These are phyloP conservation scores for Drosophila parthenogenetica DNA, from an alignment of 2,888 invertebrate genomes.

Conservation along the genomic window DNA sequence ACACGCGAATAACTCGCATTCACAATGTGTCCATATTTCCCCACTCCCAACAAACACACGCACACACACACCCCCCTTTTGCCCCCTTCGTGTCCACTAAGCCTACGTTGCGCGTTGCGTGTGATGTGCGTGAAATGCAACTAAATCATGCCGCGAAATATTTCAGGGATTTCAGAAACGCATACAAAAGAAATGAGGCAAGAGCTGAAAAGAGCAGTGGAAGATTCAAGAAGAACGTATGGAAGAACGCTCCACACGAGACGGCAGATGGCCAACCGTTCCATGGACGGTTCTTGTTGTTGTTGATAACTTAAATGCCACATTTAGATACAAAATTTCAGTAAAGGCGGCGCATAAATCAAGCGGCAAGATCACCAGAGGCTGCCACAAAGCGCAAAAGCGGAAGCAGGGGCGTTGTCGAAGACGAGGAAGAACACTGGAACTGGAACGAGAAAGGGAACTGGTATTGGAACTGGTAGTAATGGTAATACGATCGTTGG, in stretches of 20 bases:
- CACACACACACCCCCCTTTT: background rate
- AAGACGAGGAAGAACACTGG: constrained; percentile 24
- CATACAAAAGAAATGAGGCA: constrained; percentile 53
- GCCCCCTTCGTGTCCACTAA: constrained; percentile 7
- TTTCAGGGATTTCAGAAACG: constrained; percentile 74
- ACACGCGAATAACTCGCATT: constrained; percentile 63
- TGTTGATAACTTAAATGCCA: constrained; percentile 80
- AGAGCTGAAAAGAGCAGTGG: constrained; percentile 43
- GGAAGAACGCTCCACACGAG: constrained; percentile 58
- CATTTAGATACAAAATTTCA: constrained; percentile 81
- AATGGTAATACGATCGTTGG: constrained; percentile 22
- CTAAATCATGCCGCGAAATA: constrained; percentile 79
- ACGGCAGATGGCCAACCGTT: constrained; percentile 68
- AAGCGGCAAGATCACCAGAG: constrained; percentile 74
- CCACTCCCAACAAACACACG: background rate
- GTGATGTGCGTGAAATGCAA: constrained; percentile 79
- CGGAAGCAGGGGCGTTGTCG: constrained; percentile 63
- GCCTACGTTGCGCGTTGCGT: constrained; percentile 55
- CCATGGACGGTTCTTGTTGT: constrained; percentile 46
- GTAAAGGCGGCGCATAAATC: constrained; percentile 75
- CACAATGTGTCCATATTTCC: constrained; percentile 39
- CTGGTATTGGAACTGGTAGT: background rate
- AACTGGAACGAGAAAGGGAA: constrained; percentile 24
- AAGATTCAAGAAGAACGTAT: too few species aligned
- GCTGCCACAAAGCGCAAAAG: constrained; percentile 39